Conservation (phyloP, 2,113 vertebrate genomes). For the Kobus ellipsiprymnus region DNA sequence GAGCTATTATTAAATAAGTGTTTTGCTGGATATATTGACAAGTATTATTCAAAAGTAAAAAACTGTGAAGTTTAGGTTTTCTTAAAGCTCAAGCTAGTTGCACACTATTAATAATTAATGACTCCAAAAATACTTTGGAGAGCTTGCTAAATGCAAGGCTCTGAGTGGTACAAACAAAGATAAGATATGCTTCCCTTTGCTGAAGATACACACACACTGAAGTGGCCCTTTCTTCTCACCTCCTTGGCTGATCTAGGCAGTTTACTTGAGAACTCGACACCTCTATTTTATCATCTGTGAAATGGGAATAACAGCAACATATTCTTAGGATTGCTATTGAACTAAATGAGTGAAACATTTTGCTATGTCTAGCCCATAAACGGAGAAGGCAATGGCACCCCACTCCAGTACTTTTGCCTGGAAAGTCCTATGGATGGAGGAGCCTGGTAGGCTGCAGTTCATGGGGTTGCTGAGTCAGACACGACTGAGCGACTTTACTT, state of each 20-base stretch:
- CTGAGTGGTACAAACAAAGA: not conserved
- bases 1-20: not conserved
- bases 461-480: too few relatives aligned
- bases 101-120: not conserved
- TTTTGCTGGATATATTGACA: not conserved
- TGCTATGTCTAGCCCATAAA: not conserved
- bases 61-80: not conserved
- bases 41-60: not conserved
- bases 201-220: not conserved
- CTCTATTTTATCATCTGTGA: not conserved
- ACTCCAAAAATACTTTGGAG: not conserved
- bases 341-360: not conserved
- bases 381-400: too few relatives aligned
- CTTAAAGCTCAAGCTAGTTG: not conserved
- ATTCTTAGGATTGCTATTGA: not conserved
- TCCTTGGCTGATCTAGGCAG: not conserved
- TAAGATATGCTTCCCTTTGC: not conserved
- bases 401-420: too few relatives aligned
- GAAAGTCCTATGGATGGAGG: too few relatives aligned
- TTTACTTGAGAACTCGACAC: not conserved
- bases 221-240: not conserved
- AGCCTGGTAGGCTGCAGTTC: too few relatives aligned
- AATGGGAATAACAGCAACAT: not conserved
- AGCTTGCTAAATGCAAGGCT: not conserved
- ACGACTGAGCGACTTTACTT: too few relatives aligned